Conservation (phyloP, 2,113 vertebrate genomes). For the Chroicocephalus ridibundus region DNA sequence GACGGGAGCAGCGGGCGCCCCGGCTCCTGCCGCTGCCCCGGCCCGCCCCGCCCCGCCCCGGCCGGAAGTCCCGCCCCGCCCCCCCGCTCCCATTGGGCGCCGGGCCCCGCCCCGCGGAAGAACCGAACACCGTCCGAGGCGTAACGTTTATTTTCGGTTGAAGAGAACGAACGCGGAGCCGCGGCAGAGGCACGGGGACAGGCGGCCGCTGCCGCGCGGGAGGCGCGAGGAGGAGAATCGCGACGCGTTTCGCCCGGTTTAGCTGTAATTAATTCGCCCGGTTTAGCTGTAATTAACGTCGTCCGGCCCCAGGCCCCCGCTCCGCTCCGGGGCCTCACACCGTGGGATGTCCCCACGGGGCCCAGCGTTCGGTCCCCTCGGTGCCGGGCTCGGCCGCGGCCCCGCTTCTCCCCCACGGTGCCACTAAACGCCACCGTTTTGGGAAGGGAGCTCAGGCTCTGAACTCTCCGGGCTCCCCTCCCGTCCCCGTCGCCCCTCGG, state of each 20-base stretch:
- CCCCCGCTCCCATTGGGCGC: neutral
- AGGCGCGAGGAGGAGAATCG: neutral
- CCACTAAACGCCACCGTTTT: neutral
- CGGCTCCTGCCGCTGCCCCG: neutral
- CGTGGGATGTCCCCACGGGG: too few species aligned
- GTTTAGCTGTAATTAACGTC: too few species aligned
- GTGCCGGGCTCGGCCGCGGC: too few species aligned
- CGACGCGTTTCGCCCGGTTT: too few species aligned
- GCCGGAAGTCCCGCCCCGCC: neutral
- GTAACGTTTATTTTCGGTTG: neutral
- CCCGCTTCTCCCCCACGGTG: neutral
- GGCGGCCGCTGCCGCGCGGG: neutral
- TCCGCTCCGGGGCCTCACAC: too few species aligned
- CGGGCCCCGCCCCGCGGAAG: neutral
- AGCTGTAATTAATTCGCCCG: too few species aligned
- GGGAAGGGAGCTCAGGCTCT: too few species aligned
- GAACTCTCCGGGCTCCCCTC: too few species aligned
- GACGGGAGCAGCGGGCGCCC: neutral
- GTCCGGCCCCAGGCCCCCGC: too few species aligned
- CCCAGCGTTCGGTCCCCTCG: too few species aligned
- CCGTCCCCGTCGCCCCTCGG: too few species aligned
- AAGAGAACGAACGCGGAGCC: neutral
- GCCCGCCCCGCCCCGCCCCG: neutral
- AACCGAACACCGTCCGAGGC: accelerated
- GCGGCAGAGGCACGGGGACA: neutral